Base-by-base conservation (phyloP, 2,113 vertebrate genomes). In the Cyanoramphus novaezelandiae region DNA sequence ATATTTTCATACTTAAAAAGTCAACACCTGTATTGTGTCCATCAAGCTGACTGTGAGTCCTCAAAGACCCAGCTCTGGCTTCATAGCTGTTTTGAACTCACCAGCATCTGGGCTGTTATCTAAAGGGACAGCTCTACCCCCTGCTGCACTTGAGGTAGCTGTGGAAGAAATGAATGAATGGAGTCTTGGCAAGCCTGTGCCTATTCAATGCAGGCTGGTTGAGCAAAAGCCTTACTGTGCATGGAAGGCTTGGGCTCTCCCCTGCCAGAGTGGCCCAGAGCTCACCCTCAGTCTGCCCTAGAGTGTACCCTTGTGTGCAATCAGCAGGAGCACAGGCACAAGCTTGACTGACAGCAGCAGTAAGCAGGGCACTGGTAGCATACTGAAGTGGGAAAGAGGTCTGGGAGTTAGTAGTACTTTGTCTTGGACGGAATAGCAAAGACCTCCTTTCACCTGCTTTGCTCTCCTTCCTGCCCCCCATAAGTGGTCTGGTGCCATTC, bases 281-380 rank as follows among this genome's bases (percentile, higher is more conserved):
- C 46, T 78, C 55, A 35, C 0, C 0, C 0, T 0, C 24, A 27
- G 27, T 14, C 37, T 1, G 6, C 23, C 3, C 4, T 21, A 67
- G 16, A 52, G 11, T 2, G 6, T 19, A 49, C n/a, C 13, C 14
- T 43, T 12, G 37, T 19, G 70, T 31, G 28, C 21, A 8, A 4
- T 11, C 28, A 72, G 11, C 50, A 39, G 50, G 16, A 75, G 20
- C 64, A 47, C 39, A 65, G 31, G 52, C 39, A 81, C 3, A 0
- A 15, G 23, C 16, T 39, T 65, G 46, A 41, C 67, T 76, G 18
- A 57, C 50, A 71, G 41, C 31, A 44, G 52, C 27, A 50, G 18
- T 19, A n/a, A 49, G 21, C 24, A 33, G 9, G n/a, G 3, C 50
- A 68, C 20, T 3, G 5, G 4, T 5, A 64, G 33, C n/a, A 20